phyloP scores from a whole-genome alignment of 2,113 vertebrate genomes.

The Empidonax traillii region DNA sequence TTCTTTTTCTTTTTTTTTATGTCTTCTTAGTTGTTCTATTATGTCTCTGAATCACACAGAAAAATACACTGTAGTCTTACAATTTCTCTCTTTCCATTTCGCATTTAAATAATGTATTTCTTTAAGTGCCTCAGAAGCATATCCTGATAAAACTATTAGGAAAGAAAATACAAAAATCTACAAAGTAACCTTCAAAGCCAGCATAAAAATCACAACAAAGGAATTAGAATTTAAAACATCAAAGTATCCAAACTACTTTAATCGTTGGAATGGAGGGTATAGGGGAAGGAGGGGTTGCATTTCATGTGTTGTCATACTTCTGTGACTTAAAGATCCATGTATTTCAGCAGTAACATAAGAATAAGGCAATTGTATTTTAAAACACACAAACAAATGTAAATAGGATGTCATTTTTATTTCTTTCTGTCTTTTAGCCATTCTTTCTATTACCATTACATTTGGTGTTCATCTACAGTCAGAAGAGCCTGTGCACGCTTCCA shows the following conservation, averaged over 20 bases:
- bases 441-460: neutral
- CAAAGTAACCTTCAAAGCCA: slow-evolving; percentile 63
- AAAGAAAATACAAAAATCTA: slow-evolving; percentile 53
- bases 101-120: slow-evolving; percentile 50
- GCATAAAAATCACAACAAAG: slow-evolving; percentile 63
- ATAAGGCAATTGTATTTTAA: slow-evolving; percentile 40
- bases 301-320: neutral
- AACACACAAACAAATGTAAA: slow-evolving; percentile 36
- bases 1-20: neutral
- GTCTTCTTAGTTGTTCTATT: neutral
- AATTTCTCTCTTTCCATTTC: slow-evolving; percentile 35
- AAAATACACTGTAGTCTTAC: neutral
- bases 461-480: slow-evolving; percentile 10
- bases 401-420: slow-evolving; percentile 15
- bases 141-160: slow-evolving; percentile 46
- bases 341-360: slow-evolving; percentile 1
- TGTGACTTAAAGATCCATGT: neutral
- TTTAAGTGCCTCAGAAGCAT: slow-evolving; percentile 32
- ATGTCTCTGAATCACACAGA: slow-evolving; percentile 19
- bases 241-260: slow-evolving; percentile 48
- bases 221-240: slow-evolving; percentile 66
- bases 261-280: neutral
- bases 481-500: neutral
- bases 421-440: neutral
- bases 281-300: neutral